Evolutionary conservation across 2,888 invertebrate genomes (phyloP).

Genomic region (Lacanobia oleracea): DNA sequence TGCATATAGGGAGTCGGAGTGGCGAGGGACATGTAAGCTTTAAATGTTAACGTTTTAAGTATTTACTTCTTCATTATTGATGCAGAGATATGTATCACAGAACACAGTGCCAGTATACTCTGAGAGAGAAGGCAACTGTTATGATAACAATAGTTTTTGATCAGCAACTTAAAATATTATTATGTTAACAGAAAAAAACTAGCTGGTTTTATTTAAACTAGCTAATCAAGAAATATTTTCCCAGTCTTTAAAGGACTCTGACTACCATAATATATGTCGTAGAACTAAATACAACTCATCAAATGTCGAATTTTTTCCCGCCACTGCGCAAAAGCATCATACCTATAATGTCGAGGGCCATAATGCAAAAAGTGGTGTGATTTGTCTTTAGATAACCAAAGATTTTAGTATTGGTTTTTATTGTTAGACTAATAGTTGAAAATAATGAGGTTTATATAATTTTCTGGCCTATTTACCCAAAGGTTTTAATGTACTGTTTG

Average conservation of each 20-base stretch:
- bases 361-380: conserved; percentile 68
- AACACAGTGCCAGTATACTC: background rate
- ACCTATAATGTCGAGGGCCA: conserved; percentile 57
- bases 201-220: background rate
- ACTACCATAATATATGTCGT: background rate
- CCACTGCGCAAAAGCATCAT: conserved; percentile 26
- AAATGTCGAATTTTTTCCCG: conserved; percentile 12
- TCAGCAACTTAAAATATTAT: background rate
- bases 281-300: background rate
- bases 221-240: background rate
- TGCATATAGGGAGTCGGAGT: conserved; percentile 48
- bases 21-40: conserved; percentile 54
- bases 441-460: conserved; percentile 36
- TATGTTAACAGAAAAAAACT: background rate
- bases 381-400: conserved; percentile 78
- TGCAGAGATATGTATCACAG: conserved; percentile 12
- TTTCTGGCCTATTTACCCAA: conserved; percentile 37
- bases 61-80: conserved; percentile 23
- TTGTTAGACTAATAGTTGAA: conserved; percentile 45
- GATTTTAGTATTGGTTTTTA: conserved; percentile 75
- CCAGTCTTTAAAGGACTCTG: background rate
- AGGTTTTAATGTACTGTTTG: conserved; percentile 16
- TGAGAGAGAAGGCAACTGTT: background rate
- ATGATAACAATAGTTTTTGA: background rate
- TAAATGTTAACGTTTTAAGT: conserved; percentile 56